Percentiles rank a stretch among this genome's conserved stretches.
Conservation (phyloP, 2,797 vertebrate genomes). For the Cyprinella venusta region DNA sequence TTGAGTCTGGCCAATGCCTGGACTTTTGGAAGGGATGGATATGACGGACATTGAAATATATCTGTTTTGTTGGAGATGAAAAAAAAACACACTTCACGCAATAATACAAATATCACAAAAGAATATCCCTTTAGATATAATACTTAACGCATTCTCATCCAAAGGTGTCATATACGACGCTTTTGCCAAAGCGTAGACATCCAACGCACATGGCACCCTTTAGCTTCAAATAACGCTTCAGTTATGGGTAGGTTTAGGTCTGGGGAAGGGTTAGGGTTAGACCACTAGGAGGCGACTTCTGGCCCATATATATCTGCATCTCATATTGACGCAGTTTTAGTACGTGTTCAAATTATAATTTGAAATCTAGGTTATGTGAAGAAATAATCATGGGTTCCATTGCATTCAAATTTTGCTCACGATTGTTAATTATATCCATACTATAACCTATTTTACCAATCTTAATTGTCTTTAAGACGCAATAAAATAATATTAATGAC, state of each 20-base stretch:
- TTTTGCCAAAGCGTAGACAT: too few relatives aligned
- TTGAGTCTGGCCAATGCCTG: conserved; percentile 26
- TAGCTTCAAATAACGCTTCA: too few relatives aligned
- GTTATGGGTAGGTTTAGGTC: too few relatives aligned
- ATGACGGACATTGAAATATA: not conserved
- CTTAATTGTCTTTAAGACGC: too few relatives aligned
- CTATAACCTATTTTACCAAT: not conserved
- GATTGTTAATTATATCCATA: not conserved
- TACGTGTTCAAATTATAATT: not conserved
- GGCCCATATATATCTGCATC: too few relatives aligned
- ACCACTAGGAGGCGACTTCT: too few relatives aligned
- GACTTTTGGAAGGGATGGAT: not conserved
- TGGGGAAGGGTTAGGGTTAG: too few relatives aligned
- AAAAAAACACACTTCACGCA: not conserved
- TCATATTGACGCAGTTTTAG: too few relatives aligned
- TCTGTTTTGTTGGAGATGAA: not conserved
- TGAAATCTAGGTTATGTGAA: not conserved
- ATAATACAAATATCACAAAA: conserved; percentile 7
- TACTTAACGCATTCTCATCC: too few relatives aligned
- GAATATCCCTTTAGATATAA: not conserved
- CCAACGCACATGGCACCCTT: too few relatives aligned
- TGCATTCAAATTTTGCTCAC: not conserved
- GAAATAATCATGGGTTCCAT: not conserved
- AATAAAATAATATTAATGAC: too few relatives aligned
- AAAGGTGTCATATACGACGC: too few relatives aligned